These are phyloP conservation scores for Trachops cirrhosus DNA, from an alignment of 2,797 vertebrate species.

Conservation along the genomic window DNA sequence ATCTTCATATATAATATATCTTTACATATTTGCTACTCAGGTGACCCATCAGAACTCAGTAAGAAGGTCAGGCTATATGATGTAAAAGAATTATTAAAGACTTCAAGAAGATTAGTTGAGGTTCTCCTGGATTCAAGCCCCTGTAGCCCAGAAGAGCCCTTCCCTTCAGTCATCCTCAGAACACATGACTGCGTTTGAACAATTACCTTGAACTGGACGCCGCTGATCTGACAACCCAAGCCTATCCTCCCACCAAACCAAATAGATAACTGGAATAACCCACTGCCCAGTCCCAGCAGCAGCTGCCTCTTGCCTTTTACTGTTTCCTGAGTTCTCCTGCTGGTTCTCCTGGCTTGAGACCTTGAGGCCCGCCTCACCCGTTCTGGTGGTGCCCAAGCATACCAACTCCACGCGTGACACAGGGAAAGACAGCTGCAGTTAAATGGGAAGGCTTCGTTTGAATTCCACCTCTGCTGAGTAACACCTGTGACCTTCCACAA, in stretches of 20 bases:
- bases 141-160: neutral
- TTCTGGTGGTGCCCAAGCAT: neutral
- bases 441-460: neutral
- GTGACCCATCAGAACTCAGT: neutral
- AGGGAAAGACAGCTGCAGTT: neutral
- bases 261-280: neutral
- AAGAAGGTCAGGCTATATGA: neutral
- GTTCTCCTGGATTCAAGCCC: neutral
- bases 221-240: neutral
- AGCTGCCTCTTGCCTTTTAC: neutral
- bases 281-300: neutral
- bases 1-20: neutral
- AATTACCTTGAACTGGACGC: neutral
- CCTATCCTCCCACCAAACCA: neutral
- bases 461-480: neutral
- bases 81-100: neutral
- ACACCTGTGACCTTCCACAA: neutral
- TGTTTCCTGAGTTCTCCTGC: neutral
- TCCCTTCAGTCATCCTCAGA: neutral
- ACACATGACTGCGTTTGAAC: neutral
- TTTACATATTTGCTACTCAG: neutral
- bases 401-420: neutral
- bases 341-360: neutral
- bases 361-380: neutral
- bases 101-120: neutral